phyloP scores from a whole-genome alignment of 2,797 vertebrate genomes.

The Tamandua tetradactyla region DNA sequence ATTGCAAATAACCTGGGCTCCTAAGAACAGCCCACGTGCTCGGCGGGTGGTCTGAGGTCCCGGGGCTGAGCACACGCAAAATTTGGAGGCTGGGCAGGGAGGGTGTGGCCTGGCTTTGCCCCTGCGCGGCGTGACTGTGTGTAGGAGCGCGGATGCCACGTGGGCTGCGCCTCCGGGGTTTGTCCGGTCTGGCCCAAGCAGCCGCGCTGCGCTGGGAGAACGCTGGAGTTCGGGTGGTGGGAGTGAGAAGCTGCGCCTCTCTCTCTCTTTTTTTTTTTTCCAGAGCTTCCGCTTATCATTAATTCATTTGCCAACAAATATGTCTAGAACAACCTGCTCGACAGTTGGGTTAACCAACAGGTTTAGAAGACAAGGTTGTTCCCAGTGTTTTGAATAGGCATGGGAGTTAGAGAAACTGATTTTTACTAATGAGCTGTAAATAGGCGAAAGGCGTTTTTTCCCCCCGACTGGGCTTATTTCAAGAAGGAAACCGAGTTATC shows the following conservation, averaged over 20 bases:
- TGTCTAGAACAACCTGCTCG: rapidly evolving
- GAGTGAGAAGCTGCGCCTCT: background rate
- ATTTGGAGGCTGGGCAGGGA: rapidly evolving
- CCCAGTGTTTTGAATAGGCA: background rate
- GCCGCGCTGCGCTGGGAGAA: rapidly evolving
- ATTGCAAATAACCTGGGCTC: rapidly evolving
- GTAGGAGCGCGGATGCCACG: background rate
- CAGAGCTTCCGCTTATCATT: rapidly evolving
- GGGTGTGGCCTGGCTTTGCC: background rate
- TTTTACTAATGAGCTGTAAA: background rate
- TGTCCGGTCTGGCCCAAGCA: background rate
- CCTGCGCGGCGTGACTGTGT: rapidly evolving
- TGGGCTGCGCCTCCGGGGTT: background rate
- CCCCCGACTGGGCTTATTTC: background rate
- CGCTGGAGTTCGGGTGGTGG: rapidly evolving
- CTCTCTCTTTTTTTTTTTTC: too few relatives aligned
- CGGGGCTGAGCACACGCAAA: background rate
- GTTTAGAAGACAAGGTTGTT: background rate
- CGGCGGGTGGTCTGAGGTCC: background rate
- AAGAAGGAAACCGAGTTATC: background rate
- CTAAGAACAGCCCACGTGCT: background rate
- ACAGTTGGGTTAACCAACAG: background rate
- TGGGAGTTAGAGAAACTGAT: background rate
- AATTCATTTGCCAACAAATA: background rate
- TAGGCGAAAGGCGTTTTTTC: background rate